These are phyloP conservation scores for Amniataba percoides DNA, from an alignment of 2,797 vertebrate genomes.

Conservation along the genomic window DNA sequence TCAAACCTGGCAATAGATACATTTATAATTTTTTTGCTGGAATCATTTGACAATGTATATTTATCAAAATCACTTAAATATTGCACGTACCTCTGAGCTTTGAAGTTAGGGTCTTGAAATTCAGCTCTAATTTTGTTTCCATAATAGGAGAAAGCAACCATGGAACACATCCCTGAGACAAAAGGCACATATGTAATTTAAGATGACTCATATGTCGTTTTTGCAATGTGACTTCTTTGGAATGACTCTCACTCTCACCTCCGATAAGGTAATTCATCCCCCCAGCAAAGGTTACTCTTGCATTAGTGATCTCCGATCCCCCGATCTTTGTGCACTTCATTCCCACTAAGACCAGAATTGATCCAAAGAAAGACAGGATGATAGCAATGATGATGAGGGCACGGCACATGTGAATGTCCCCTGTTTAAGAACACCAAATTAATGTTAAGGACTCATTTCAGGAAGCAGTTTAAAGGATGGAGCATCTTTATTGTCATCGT, in stretches of 20 bases:
- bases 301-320: constrained; percentile 83
- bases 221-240: not conserved
- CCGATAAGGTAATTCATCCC: constrained; percentile 85
- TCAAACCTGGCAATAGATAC: constrained; percentile 88
- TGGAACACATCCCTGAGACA: constrained; percentile 82
- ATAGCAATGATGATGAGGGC: constrained; percentile 86
- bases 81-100: constrained; percentile 79
- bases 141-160: constrained; percentile 84
- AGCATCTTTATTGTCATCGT: not conserved
- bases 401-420: constrained; percentile 87
- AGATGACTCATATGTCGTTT: not conserved
- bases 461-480: not conserved
- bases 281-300: constrained; percentile 84
- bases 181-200: not conserved
- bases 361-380: constrained; percentile 84
- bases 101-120: constrained; percentile 80
- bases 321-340: constrained; percentile 90
- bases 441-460: not conserved
- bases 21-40: not conserved
- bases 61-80: not conserved
- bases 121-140: constrained; percentile 82
- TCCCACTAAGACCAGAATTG: constrained; percentile 84
- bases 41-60: not conserved
- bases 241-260: constrained; percentile 67
- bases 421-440: constrained; percentile 65